Percentiles rank a stretch among this genome's conserved stretches.
Evolutionary conservation across 2,888 invertebrate genomes (phyloP).

Genomic region (Drosophila emarginata): DNA sequence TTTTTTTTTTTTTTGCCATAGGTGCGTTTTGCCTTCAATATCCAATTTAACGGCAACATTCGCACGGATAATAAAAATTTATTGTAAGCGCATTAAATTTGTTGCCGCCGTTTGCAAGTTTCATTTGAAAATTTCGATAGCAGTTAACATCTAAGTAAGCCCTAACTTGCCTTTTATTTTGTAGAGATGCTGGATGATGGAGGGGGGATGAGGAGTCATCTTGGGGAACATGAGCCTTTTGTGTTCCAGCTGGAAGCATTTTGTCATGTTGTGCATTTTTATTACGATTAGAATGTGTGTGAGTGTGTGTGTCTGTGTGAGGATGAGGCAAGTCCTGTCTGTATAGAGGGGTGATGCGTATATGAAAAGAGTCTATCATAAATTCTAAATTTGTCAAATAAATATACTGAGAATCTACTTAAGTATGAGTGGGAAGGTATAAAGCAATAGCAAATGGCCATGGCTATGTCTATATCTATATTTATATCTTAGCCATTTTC

Average conservation of each 20-base stretch:
- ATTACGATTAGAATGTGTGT: conserved; percentile 43
- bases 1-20: conserved; percentile 14
- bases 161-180: conserved; percentile 34
- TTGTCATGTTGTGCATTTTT: conserved; percentile 68
- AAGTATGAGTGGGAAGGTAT: conserved; percentile 4
- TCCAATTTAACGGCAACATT: conserved; percentile 55
- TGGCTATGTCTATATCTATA: conserved; percentile 27
- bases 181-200: conserved; percentile 1
- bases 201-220: neutral
- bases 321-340: neutral
- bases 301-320: conserved; percentile 5
- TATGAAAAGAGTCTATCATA: conserved; percentile 41
- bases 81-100: conserved; percentile 68
- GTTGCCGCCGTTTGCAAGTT: conserved; percentile 51
- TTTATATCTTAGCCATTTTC: conserved; percentile 34
- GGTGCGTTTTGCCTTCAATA: conserved; percentile 34
- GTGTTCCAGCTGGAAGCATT: conserved; percentile 20
- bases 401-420: conserved; percentile 35
- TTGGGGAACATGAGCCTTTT: conserved; percentile 19
- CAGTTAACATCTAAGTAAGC: conserved; percentile 50
- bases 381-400: conserved; percentile 70
- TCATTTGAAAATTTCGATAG: conserved; percentile 31
- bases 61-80: conserved; percentile 68
- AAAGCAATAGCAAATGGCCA: conserved; percentile 16
- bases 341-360: neutral